Base-by-base conservation (phyloP, 2,888 invertebrate genomes). In the Xestia rhomboidea region DNA sequence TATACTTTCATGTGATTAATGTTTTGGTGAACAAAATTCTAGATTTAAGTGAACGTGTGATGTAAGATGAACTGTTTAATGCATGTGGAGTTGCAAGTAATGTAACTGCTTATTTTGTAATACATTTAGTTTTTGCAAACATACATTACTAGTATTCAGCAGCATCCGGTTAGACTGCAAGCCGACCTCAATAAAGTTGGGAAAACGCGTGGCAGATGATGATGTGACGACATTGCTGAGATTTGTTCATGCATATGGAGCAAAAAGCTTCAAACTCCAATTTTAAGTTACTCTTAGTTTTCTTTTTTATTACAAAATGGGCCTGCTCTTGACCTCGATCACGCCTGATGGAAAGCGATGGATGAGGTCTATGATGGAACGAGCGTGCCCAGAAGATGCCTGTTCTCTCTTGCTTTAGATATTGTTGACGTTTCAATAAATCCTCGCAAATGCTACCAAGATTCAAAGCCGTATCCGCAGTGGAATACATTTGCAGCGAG, bases 1-100 rank as follows among this genome's bases (percentile, higher is more conserved):
- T 77, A 62, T 69, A 69, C 63, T 63, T 66, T 66, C 44, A 24
- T 7, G 73, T 74, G 68, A 72, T 82, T 72, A 68, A 71, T 73
- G 71, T 27, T 62, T 34, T 51, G 2, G 13, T 10, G 27, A n/a
- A 34, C 41, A 60, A 73, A 44, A n/a, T 44, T 49, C 1, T 27
- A 68, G 41, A 30, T 66, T 38, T 38, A 64, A 79, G 70, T 79
- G n/a, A n/a, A 44, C n/a, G 30, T 18, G n/a, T n/a, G n/a, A n/a
- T n/a, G n/a, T n/a, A 30, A n/a, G 11, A 74, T 64, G 64, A 46
- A 69, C 51, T 51, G 51, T 63, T n/a, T 62, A 54, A 82, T 67
- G 66, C 76, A 67, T 38, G 27, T 44, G 34, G 27, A 51, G 13
- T 54, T 49, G 21, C 5, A 30, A 18, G 6, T 21, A 44, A n/a